Evolutionary conservation across 2,888 invertebrate species (phyloP).

Genomic region (Heteromurus nitidus): DNA sequence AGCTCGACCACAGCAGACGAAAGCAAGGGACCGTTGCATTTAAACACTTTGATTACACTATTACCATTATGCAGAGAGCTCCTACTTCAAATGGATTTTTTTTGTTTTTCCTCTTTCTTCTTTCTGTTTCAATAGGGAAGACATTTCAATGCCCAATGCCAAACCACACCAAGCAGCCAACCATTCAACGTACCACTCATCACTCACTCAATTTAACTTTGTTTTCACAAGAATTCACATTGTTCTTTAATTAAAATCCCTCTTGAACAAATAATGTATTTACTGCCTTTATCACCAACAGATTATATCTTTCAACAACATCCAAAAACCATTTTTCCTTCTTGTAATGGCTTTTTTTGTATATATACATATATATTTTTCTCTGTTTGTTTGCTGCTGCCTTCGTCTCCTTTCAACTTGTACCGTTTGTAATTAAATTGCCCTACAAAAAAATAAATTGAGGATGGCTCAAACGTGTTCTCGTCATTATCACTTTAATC

Average conservation of each 20-base stretch:
- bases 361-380: not conserved
- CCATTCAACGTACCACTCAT: conserved; percentile 21
- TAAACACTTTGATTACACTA: conserved; percentile 17
- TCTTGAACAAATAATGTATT: conserved; percentile 41
- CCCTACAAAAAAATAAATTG: too few relatives aligned
- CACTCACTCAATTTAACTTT: conserved; percentile 33
- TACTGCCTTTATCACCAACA: conserved; percentile 31
- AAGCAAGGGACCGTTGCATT: conserved; percentile 7
- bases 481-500: too few relatives aligned
- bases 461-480: conserved; percentile 3
- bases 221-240: conserved; percentile 49
- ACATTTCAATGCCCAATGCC: conserved; percentile 13
- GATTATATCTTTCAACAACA: conserved; percentile 17
- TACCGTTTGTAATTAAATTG: too few relatives aligned
- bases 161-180: not conserved
- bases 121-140: conserved; percentile 31
- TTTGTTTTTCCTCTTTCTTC: conserved; percentile 2
- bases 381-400: too few relatives aligned
- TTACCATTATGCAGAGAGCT: conserved; percentile 21
- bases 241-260: conserved; percentile 52
- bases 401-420: too few relatives aligned
- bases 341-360: too few relatives aligned
- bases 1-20: conserved; percentile 23
- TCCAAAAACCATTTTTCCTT: not conserved
- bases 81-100: conserved; percentile 26